Percentiles rank a stretch among this genome's conserved stretches.
Evolutionary conservation across 2,113 vertebrate genomes (phyloP).

Genomic region (Sisor rabdophorus): DNA sequence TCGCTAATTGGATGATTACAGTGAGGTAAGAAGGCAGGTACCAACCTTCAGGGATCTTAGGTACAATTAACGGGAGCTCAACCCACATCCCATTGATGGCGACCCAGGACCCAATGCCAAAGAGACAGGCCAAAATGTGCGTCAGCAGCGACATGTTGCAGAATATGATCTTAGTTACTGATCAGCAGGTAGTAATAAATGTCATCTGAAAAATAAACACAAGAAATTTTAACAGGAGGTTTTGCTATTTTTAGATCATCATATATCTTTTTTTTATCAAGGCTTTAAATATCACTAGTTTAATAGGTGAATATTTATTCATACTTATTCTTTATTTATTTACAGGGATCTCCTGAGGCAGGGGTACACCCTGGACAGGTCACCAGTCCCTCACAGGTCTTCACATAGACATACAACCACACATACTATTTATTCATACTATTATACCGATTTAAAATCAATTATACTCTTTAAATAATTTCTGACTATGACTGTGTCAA

Average conservation of each 20-base stretch:
- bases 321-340: no score
- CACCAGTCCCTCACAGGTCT: no score
- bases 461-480: no score
- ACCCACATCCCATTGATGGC: conserved; percentile 85
- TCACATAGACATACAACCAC: no score
- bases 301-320: no score
- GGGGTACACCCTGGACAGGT: no score
- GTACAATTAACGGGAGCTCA: conserved; percentile 75
- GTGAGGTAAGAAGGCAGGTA: conserved; percentile 79
- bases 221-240: not conserved
- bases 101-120: conserved; percentile 81
- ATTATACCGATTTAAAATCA: no score
- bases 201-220: conserved; percentile 55
- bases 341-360: no score
- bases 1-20: conserved; percentile 79
- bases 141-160: conserved; percentile 68
- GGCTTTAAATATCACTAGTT: not conserved
- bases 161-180: not conserved
- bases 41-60: conserved; percentile 70
- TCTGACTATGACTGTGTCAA: no score
- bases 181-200: not conserved
- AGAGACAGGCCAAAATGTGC: conserved; percentile 72
- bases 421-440: no score
- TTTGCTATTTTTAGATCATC: not conserved
- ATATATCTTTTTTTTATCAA: not conserved